These are phyloP conservation scores for Anadara kagoshimensis DNA, from an alignment of 1,140 invertebrate genomes.

Conservation along the genomic window DNA sequence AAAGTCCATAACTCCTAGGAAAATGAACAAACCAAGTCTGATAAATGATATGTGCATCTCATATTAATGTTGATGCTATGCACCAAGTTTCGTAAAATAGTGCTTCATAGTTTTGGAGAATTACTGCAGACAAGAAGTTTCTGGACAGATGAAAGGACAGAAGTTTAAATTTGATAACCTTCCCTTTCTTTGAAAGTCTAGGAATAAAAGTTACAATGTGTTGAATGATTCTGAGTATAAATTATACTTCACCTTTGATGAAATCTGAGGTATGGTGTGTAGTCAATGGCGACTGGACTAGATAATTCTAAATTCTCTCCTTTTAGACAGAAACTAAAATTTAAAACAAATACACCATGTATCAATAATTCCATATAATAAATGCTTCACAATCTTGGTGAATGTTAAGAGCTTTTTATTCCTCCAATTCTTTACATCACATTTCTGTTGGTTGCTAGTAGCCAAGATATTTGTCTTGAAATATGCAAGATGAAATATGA, in stretches of 20 bases:
- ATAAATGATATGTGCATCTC: too few relatives aligned
- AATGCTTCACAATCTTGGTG: too few relatives aligned
- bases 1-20: too few relatives aligned
- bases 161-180: not conserved
- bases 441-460: not conserved
- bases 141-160: too few relatives aligned
- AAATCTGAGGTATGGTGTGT: conserved; percentile 56
- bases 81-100: too few relatives aligned
- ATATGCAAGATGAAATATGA: not conserved
- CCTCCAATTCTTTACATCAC: too few relatives aligned
- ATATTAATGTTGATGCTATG: too few relatives aligned
- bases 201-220: too few relatives aligned
- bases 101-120: too few relatives aligned
- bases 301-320: conserved; percentile 50
- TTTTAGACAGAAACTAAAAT: conserved; percentile 58
- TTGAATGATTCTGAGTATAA: not conserved
- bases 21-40: too few relatives aligned
- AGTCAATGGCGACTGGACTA: conserved; percentile 48
- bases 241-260: conserved; percentile 45
- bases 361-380: too few relatives aligned
- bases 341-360: conserved; percentile 6
- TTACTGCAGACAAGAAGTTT: too few relatives aligned
- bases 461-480: not conserved
- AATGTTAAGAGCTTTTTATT: not conserved
- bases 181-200: not conserved